Conservation (phyloP, 2,888 invertebrate genomes). For the Lithophane leautieri region DNA sequence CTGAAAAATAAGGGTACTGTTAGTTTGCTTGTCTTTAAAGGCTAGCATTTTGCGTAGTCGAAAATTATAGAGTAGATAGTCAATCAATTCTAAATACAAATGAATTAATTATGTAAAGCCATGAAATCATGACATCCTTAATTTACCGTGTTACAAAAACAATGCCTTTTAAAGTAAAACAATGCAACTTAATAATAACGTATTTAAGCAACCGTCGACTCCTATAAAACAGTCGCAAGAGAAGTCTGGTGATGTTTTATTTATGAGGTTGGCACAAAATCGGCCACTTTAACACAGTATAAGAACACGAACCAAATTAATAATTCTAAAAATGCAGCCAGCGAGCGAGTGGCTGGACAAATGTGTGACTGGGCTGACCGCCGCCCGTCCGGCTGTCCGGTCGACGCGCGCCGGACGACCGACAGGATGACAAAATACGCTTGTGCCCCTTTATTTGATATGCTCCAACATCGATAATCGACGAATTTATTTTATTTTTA, state of each 20-base stretch:
- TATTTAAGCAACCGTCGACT: conserved; percentile 78
- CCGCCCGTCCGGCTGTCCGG: conserved; percentile 35
- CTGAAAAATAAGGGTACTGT: conserved; percentile 87
- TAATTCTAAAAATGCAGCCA: conserved; percentile 89
- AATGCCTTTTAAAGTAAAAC: conserved; percentile 70
- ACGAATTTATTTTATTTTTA: conserved; percentile 46
- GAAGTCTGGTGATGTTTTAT: conserved; percentile 84
- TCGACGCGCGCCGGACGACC: conserved; percentile 30
- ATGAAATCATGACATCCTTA: conserved; percentile 46
- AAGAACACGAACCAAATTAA: conserved; percentile 88
- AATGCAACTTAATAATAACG: conserved; percentile 78
- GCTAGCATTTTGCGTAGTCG: not conserved
- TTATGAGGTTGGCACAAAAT: conserved; percentile 86
- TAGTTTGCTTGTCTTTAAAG: not conserved
- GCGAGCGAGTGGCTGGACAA: conserved; percentile 77
- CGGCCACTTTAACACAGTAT: conserved; percentile 85
- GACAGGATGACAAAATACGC: conserved; percentile 77
- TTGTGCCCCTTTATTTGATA: conserved; percentile 71
- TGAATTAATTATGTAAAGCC: conserved; percentile 22
- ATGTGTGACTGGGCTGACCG: conserved; percentile 76
- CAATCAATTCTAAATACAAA: not conserved
- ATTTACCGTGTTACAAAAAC: conserved; percentile 54
- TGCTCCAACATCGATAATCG: conserved; percentile 62
- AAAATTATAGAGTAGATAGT: not conserved
- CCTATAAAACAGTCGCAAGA: conserved; percentile 78